Percentiles rank a stretch among this genome's conserved stretches.
phyloP scores from a whole-genome alignment of 2,888 invertebrate species.

The Ornithoptera priamus region DNA sequence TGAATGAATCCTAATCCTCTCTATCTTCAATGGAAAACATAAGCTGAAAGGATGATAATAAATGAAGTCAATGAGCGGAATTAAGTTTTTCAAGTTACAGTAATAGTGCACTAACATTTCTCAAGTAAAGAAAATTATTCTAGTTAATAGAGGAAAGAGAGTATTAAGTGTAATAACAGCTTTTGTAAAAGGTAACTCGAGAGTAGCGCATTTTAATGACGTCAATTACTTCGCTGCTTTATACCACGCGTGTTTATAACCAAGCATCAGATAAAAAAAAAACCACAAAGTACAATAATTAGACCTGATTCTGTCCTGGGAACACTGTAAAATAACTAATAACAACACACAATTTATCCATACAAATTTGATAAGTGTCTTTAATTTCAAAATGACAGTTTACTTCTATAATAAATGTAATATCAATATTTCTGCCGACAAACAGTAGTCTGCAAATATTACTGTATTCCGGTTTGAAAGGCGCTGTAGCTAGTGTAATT shows the following conservation, averaged over 20 bases:
- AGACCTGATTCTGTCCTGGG: not conserved
- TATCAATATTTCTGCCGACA: too few relatives aligned
- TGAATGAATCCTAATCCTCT: too few relatives aligned
- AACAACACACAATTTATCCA: too few relatives aligned
- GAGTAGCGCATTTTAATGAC: conserved; percentile 1
- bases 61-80: conserved; percentile 4
- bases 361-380: too few relatives aligned
- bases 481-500: too few relatives aligned
- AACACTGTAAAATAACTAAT: too few relatives aligned
- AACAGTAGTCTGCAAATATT: too few relatives aligned
- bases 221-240: not conserved
- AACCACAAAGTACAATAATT: conserved; percentile 2
- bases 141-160: conserved; percentile 52
- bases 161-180: conserved; percentile 50
- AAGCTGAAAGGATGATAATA: too few relatives aligned
- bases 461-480: too few relatives aligned
- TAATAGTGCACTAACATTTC: conserved; percentile 31
- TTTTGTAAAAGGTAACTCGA: conserved; percentile 1
- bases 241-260: not conserved
- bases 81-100: conserved; percentile 27
- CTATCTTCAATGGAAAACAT: too few relatives aligned
- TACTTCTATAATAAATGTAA: too few relatives aligned
- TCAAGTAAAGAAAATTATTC: conserved; percentile 33
- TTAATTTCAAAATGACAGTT: too few relatives aligned
- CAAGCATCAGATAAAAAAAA: not conserved